These are phyloP conservation scores for Ianthella basta DNA, from an alignment of 37 sponge, comb jelly and placozoan genomes.

Conservation along the genomic window DNA sequence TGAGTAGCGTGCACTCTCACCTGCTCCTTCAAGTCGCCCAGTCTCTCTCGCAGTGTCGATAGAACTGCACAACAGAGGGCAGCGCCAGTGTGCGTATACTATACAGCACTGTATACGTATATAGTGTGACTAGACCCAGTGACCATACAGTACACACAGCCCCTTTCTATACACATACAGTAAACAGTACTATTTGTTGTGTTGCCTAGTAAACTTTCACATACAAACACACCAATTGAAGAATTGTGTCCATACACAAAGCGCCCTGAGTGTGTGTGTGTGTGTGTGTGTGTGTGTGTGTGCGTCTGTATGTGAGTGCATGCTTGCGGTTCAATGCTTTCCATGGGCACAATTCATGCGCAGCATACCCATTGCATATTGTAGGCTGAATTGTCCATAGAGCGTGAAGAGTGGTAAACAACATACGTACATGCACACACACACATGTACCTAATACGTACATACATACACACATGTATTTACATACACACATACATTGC, in stretches of 20 bases:
- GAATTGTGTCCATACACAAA: neutral
- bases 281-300: neutral
- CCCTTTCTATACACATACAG: neutral
- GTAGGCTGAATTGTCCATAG: too few relatives aligned
- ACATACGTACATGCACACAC: too few relatives aligned
- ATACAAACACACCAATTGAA: too few relatives aligned
- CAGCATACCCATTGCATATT: too few relatives aligned
- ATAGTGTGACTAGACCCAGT: too few relatives aligned
- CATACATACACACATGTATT: neutral
- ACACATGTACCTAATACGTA: neutral
- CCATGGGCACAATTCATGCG: too few relatives aligned
- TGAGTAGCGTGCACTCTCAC: conserved; percentile 60
- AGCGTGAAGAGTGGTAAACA: too few relatives aligned
- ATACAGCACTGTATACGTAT: too few relatives aligned
- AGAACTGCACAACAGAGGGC: conserved; percentile 46
- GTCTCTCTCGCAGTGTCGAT: conserved; percentile 62
- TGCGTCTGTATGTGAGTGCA: too few relatives aligned
- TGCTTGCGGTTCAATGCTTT: too few relatives aligned
- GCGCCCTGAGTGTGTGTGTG: neutral
- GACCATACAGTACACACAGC: neutral
- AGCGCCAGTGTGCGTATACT: neutral
- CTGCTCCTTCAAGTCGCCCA: conserved; percentile 76
- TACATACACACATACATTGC: conserved; percentile 17
- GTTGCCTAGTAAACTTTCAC: too few relatives aligned
- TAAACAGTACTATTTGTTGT: neutral